phyloP scores from a whole-genome alignment of 2,888 invertebrate genomes.

The Gymnocheta viridis region DNA sequence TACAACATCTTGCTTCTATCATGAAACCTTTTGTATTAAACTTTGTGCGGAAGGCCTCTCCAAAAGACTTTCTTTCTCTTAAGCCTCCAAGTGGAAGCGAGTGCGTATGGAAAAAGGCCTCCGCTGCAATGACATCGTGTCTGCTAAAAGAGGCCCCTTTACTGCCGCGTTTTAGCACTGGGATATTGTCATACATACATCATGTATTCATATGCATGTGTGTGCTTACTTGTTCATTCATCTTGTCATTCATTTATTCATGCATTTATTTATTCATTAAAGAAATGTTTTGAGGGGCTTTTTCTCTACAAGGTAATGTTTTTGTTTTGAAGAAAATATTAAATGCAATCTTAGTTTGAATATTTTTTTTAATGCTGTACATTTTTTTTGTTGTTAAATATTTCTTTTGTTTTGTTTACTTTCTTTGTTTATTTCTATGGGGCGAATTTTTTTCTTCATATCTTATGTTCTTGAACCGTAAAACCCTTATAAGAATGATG shows the following conservation, averaged over 20 bases:
- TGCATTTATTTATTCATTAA: slow-evolving; percentile 60
- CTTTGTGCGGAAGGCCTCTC: too few species aligned
- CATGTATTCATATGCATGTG: background rate
- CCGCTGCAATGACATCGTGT: too few species aligned
- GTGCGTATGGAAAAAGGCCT: too few species aligned
- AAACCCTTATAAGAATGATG: slow-evolving; percentile 48
- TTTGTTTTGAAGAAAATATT: background rate
- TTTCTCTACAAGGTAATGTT: slow-evolving; percentile 22
- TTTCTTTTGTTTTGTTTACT: slow-evolving; percentile 8
- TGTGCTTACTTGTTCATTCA: slow-evolving; percentile 19
- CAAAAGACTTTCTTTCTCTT: too few species aligned
- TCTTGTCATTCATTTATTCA: slow-evolving; percentile 50
- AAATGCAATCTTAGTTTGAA: background rate
- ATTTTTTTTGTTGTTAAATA: background rate
- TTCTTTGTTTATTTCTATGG: slow-evolving; percentile 23
- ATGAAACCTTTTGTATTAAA: too few species aligned
- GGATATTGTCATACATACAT: background rate
- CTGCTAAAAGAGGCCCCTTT: too few species aligned
- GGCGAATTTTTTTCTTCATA: slow-evolving; percentile 19
- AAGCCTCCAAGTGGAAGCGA: too few species aligned
- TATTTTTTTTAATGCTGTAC: slow-evolving; percentile 10
- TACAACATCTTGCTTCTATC: too few species aligned
- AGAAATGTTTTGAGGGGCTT: slow-evolving; percentile 38
- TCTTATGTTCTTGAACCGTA: slow-evolving; percentile 48
- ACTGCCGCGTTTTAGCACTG: too few species aligned